Percentiles rank a stretch among this genome's conserved stretches.
phyloP scores from a whole-genome alignment of 2,113 vertebrate genomes.

The Cervus canadensis region DNA sequence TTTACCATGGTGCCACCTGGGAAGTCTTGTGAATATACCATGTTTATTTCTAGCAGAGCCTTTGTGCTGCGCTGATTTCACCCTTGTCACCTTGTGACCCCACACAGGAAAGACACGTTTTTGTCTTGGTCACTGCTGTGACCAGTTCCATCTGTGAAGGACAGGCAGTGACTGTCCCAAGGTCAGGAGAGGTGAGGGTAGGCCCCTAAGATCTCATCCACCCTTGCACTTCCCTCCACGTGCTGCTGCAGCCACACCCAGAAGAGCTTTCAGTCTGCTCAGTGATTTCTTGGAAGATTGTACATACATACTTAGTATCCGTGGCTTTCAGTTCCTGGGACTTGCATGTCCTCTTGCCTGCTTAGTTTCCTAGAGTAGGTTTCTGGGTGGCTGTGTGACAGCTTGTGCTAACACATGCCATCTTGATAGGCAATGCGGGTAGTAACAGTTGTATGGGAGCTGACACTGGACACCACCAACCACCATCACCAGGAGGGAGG shows the following conservation, averaged over 20 bases:
- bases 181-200: neutral
- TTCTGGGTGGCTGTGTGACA: neutral
- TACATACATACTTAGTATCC: too few species aligned
- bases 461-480: neutral
- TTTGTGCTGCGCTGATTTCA: neutral
- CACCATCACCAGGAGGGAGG: neutral
- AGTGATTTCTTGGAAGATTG: neutral
- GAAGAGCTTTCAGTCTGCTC: neutral
- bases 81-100: neutral
- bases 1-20: neutral
- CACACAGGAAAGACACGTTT: neutral
- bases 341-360: neutral
- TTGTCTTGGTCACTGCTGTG: neutral
- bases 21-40: neutral
- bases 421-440: neutral
- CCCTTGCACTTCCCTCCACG: neutral
- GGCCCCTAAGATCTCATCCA: neutral
- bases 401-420: neutral
- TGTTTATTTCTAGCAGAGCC: neutral
- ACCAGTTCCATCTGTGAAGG: neutral
- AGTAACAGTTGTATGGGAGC: neutral
- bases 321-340: neutral
- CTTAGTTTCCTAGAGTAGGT: neutral
- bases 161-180: neutral
- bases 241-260: neutral